Evolutionary conservation across 2,888 invertebrate species (phyloP), one percentile per base, ranked within the genome.

Genomic region (Hirtodrosophila trivittata): DNA sequence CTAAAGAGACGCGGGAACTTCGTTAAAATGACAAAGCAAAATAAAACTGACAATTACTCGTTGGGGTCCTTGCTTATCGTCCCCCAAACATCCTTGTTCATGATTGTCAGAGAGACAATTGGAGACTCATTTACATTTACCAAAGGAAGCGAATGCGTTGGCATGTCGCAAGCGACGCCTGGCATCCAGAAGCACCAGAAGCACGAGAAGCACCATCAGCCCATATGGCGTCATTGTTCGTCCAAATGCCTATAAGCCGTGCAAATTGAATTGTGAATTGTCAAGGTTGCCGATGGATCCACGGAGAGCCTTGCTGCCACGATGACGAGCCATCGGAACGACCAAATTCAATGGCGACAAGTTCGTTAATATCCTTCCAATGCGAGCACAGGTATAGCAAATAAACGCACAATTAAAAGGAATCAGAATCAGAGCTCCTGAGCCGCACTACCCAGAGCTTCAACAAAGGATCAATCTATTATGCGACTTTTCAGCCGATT

Each of bases 1-100:
- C 32, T 35, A 60, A 56, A 63, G 57, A 63, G 57, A 58, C 52
- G 74, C 69, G 55, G 43, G 37, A 66, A 59, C 66, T 68, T 76
- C 76, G 75, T 76, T 76, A 78, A 76, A 76, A 76, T 76, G 76
- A 78, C 76, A 78, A 75, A 71, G 76, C 67, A 60, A 64, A 65
- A 76, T 71, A 78, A 67, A 71, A 54, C 77, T 76, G 76, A 76
- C 76, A 76, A 76, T 76, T 76, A 78, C 68, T 65, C 30, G 57
- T 25, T 43, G 58, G 47, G 13, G 38, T 45, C 25, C 50, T 38
- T 39, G 47, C 28, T 43, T 47, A 42, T 55, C 39, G 30, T 26
- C 10, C 25, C 35, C 51, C 49, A 39, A 37, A 9, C 33, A 16
- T 28, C 55, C 35, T 52, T 46, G 46, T 12, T 21, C 42, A 63